Evolutionary conservation across 2,888 invertebrate species (phyloP), one percentile per base, ranked within the genome.

Genomic region (Folsomia manolachei): DNA sequence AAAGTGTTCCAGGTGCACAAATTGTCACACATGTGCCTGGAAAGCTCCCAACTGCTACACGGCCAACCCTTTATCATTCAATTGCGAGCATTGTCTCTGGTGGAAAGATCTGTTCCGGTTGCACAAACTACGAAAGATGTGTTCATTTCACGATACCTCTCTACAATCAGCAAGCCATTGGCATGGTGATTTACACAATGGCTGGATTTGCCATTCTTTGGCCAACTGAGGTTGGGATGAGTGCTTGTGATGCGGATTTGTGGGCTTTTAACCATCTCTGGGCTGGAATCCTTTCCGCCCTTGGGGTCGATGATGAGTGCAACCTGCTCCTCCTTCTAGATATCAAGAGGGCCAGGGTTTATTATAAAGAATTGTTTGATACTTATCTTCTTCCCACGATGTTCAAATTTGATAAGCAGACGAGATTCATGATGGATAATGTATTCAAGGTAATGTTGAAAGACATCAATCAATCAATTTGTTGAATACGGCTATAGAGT

Each of bases 351-450:
- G 39, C 39, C 7, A 39, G 39, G 39, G 14, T 39, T 39, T 39
- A 39, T 14, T 39, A 39, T 39, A 4, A 14, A 39, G 14, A 39
- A 39, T 9, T 39, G 39, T 14, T 9, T 39, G 39, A 39, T n/a
- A 39, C 39, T 9, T 4, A 39, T 39, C 14, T 9, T 39, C 39
- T 9, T 39, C 39, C 39, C 39, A 14, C 4, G 39, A 4, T 56
- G 56, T 56, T 56, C 56, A 56, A 56, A 14, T 56, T 56, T 21
- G 21, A 56, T 21, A 56, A 18, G 19, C 56, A 56, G 21, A 56
- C 56, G 56, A 56, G 21, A 21, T 19, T 56, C 18, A 56, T 56
- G 56, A 56, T 56, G 19, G 56, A 56, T 56, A 56, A 56, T 56
- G 7, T 56, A 14, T 56, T 56, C n/a, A 56, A 56, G 56, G 56